A percentile compares a stretch with the other conserved stretches of the same genome.
Conservation (phyloP, 2,888 invertebrate species). For the Ernsta delagoae region DNA sequence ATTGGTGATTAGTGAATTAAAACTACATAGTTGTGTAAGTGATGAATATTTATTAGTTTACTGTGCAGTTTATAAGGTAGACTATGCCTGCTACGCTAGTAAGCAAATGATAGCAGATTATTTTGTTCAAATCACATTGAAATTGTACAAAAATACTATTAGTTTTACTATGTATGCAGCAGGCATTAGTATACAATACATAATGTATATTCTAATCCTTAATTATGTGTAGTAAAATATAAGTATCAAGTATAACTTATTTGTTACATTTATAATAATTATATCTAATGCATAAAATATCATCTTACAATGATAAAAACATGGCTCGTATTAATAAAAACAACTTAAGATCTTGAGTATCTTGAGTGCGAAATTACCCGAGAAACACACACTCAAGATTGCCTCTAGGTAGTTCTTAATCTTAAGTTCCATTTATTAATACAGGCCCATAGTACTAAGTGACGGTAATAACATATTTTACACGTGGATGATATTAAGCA, state of each 20-base stretch:
- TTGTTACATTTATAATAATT: neutral
- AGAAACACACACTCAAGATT: too few species aligned
- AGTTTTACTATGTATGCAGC: neutral
- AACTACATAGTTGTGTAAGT: neutral
- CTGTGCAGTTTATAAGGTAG: neutral
- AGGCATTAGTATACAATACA: neutral
- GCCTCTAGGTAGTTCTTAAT: too few species aligned
- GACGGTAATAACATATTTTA: too few species aligned
- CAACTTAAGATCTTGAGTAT: too few species aligned
- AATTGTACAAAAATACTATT: neutral
- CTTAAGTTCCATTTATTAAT: too few species aligned
- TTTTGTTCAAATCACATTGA: neutral
- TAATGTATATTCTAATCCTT: too few species aligned
- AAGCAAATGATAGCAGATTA: too few species aligned
- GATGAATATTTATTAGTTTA: neutral
- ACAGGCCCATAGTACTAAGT: too few species aligned
- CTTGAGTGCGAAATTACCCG: too few species aligned
- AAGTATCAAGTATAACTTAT: neutral
- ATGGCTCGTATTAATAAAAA: too few species aligned
- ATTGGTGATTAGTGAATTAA: slow-evolving; percentile 1
- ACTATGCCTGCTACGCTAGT: neutral
- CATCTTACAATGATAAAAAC: neutral
- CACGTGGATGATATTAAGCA: too few species aligned
- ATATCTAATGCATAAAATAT: neutral
- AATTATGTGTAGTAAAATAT: neutral